A percentile compares a stretch with the other conserved stretches of the same genome.
These are phyloP conservation scores for Brienomyrus brachyistius DNA, from an alignment of 2,113 vertebrate genomes.

Conservation along the genomic window DNA sequence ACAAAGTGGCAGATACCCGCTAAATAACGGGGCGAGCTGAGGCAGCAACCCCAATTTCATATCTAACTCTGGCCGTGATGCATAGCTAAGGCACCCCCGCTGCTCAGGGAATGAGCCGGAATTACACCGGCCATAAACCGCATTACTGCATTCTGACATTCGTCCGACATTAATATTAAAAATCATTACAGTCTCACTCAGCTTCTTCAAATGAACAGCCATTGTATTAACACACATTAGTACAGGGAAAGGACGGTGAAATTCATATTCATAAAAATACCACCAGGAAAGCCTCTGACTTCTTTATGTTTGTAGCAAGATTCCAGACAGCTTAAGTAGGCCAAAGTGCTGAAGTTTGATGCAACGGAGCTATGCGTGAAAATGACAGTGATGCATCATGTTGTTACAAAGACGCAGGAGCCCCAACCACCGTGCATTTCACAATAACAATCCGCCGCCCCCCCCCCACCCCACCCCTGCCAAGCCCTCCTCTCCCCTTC, in stretches of 20 bases:
- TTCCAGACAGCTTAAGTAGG: neutral
- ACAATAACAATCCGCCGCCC: neutral
- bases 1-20: neutral
- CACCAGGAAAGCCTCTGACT: neutral
- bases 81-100: neutral
- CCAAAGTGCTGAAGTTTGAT: neutral
- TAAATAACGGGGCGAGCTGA: neutral
- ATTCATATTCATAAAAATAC: neutral
- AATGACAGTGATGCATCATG: neutral
- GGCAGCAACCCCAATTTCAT: neutral
- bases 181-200: neutral
- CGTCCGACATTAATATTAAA: neutral
- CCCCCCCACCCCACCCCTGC: neutral
- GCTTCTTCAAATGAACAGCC: neutral
- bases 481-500: neutral
- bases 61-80: neutral
- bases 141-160: neutral
- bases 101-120: conserved; percentile 20
- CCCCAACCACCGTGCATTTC: neutral
- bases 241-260: neutral
- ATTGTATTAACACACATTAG: neutral
- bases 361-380: neutral
- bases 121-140: neutral
- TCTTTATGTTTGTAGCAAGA: neutral
- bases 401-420: neutral